Base-by-base conservation (phyloP, 2,888 invertebrate species). In the Lottia gigantea region DNA sequence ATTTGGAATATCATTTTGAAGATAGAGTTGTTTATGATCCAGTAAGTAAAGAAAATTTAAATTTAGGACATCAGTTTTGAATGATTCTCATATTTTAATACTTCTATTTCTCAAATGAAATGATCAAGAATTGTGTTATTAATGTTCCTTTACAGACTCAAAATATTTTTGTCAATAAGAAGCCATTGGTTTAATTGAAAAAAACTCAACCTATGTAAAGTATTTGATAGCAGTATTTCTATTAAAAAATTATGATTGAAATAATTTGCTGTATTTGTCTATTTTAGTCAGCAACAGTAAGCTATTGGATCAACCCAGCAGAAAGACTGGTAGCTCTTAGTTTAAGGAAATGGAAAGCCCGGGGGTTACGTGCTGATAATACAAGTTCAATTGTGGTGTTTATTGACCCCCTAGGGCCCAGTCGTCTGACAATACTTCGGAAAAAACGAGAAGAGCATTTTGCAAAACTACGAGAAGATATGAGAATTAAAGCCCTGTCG, bases 351-450 rank as follows among this genome's bases (percentile, higher is more conserved):
- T 98, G 98, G 97, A 92, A 93, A 25, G 91, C 91, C 65, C 93
- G 95, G 8, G 92, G 94, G 85, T 93, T 97, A 91, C 92, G 97
- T 55, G 98, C 98, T 0, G 98, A 98, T 89, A 98, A 98, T 88
- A 96, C 97, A 0, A 96, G 96, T 16, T 97, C 96, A 64, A 95
- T 98, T 25, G 94, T 95, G 0, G 91, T 98, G 25, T 94, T 97
- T 92, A 90, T 97, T 74, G 96, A 97, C 89, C 95, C 95, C 63
- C 94, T 95, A 0, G 95, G 95, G 0, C 95, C 83, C 1, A 78
- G 83, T 40, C 83, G 83, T 71, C 74, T 84, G 2, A 83, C 82
- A 1, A 78, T 83, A n/a, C 80, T 85, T 16, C 80, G 77, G 67
- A 80, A 80, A 62, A 80, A 81, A 64, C 74, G 84, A 0, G 82